A percentile compares a stretch with the other conserved stretches of the same genome.
Conservation (phyloP, 1,140 invertebrate species). For the Phocides pigmalion region DNA sequence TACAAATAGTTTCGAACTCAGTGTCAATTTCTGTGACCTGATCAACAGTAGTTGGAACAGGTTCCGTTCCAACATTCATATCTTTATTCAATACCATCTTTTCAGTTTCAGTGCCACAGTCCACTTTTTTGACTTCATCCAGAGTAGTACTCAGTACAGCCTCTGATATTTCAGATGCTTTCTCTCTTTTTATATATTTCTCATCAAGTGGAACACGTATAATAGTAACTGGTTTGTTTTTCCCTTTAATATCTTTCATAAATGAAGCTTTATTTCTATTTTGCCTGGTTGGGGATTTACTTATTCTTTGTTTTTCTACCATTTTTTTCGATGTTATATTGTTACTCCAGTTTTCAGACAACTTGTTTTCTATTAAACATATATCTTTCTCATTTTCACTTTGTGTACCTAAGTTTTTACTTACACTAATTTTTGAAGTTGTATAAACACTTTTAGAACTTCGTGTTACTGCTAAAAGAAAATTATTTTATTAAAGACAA, state of each 20-base stretch:
- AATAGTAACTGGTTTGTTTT: constrained; percentile 45
- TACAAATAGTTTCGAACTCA: constrained; percentile 38
- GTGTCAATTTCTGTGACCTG: constrained; percentile 51
- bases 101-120: constrained; percentile 42
- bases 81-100: constrained; percentile 40
- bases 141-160: constrained; percentile 20
- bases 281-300: constrained; percentile 37
- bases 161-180: constrained; percentile 31
- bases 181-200: constrained; percentile 41
- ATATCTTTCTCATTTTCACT: constrained; percentile 49
- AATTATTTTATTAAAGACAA: too few relatives aligned
- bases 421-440: constrained; percentile 45
- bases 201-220: constrained; percentile 61
- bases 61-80: constrained; percentile 49
- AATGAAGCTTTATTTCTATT: constrained; percentile 43
- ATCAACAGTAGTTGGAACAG: constrained; percentile 43
- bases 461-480: constrained; percentile 45
- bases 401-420: constrained; percentile 43
- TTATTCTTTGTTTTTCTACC: constrained; percentile 34
- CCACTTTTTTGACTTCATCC: constrained; percentile 32
- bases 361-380: constrained; percentile 34
- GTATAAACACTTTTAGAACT: constrained; percentile 33
- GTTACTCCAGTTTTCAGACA: constrained; percentile 40
- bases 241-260: constrained; percentile 47
- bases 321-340: constrained; percentile 33